Evolutionary conservation across 2,888 invertebrate genomes (phyloP), one percentile per base, ranked within the genome.

Genomic region (Caenorhabditis doughertyi): DNA sequence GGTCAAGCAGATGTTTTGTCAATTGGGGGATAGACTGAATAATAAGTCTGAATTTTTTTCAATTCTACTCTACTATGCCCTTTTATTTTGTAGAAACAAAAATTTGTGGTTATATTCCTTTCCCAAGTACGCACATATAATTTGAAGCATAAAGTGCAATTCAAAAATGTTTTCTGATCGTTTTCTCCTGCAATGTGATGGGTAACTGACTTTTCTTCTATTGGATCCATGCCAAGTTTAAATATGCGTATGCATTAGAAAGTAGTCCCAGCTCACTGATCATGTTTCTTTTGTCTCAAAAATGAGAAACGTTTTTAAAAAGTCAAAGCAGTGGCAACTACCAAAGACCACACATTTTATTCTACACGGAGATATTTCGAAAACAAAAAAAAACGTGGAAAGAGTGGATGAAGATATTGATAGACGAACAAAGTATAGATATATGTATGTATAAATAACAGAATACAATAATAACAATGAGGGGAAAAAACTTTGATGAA

Each of bases 211-310:
- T 73, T 42, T 44, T 44, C 29, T n/a, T 16, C 29, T 47, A 32
- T 68, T 62, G 77, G 70, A 68, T 53, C 70, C 44, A 42, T 60
- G 70, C 64, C 68, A 77, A 77, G 62, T 64, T 77, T 42, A 58
- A 76, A 60, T 68, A 76, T 68, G 67, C 42, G 67, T 76, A 76
- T 76, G 76, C 76, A 76, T 76, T 76, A 68, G n/a, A 68, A 44
- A 76, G 60, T 67, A 51, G 51, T n/a, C 25, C 23, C n/a, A 55
- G 53, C 51, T 60, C 51, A 44, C 73, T 67, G 67, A 76, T 60
- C 76, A 68, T 51, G 29, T 68, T 67, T 60, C 58, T 60, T 39
- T 76, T 49, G 55, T 53, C 23, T 32, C 18, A 29, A 49, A 64
- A 49, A 49, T 29, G 29, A 64, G 49, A 64, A 64, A 32, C 65